These are phyloP conservation scores for Eupleurogrammus muticus DNA, from an alignment of 2,797 vertebrate genomes.

Conservation along the genomic window DNA sequence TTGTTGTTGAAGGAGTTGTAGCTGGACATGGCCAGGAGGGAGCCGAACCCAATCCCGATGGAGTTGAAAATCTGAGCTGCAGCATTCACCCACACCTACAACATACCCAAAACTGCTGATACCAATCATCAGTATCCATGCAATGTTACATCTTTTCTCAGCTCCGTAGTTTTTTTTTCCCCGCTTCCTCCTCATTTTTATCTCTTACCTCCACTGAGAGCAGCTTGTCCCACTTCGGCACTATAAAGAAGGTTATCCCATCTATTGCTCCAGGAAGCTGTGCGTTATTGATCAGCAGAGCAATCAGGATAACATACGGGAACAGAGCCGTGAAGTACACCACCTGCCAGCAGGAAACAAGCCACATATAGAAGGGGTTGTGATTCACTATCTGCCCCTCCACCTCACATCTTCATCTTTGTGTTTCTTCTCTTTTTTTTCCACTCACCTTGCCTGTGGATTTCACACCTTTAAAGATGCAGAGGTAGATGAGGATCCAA, in stretches of 20 bases:
- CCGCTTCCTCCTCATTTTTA: not conserved
- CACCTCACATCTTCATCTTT: not conserved
- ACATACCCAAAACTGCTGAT: not conserved
- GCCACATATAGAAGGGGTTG: not conserved
- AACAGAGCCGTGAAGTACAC: slow-evolving; percentile 86
- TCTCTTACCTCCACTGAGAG: slow-evolving; percentile 77
- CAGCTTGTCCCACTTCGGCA: slow-evolving; percentile 82
- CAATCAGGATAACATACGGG: slow-evolving; percentile 83
- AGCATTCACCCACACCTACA: slow-evolving; percentile 86
- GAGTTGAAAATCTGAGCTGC: slow-evolving; percentile 88
- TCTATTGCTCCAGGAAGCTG: slow-evolving; percentile 84
- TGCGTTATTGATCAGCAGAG: slow-evolving; percentile 83
- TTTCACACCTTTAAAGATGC: slow-evolving; percentile 86
- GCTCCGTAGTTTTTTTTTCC: not conserved
- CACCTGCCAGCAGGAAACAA: slow-evolving; percentile 66
- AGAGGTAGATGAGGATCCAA: slow-evolving; percentile 85
- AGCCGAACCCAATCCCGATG: slow-evolving; percentile 86
- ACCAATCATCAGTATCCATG: not conserved
- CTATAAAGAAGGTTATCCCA: slow-evolving; percentile 83
- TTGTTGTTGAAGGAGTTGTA: slow-evolving; percentile 87
- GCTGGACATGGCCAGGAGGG: slow-evolving; percentile 85
- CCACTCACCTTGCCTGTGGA: slow-evolving; percentile 84
- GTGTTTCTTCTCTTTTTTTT: not conserved
- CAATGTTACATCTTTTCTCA: not conserved
- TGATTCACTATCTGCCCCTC: not conserved